These are phyloP conservation scores for Leptinotarsa texana DNA, from an alignment of 1,140 invertebrate genomes.

Conservation along the genomic window DNA sequence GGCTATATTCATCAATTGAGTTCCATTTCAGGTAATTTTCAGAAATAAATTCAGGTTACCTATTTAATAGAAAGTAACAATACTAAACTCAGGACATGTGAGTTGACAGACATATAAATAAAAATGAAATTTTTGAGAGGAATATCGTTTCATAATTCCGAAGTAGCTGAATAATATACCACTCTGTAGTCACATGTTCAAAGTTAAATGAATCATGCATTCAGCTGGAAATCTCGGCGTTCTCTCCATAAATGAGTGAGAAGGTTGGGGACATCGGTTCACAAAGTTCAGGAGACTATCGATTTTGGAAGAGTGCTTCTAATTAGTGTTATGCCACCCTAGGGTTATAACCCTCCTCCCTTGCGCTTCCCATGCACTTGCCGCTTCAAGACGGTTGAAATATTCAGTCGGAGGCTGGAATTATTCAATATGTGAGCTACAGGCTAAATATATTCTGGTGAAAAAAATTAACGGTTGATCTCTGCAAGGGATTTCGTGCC, in stretches of 20 bases:
- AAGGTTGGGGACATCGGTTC: conserved; percentile 17
- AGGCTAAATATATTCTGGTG: neutral
- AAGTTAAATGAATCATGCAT: conserved; percentile 17
- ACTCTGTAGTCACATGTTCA: conserved; percentile 4
- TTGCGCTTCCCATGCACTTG: conserved; percentile 12
- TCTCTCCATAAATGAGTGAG: conserved; percentile 16
- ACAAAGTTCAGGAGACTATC: neutral
- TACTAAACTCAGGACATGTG: too few species aligned
- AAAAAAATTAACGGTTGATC: too few species aligned
- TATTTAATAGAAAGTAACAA: too few species aligned
- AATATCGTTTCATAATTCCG: too few species aligned
- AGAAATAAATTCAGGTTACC: too few species aligned
- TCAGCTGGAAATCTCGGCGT: neutral
- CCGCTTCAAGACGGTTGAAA: conserved; percentile 8
- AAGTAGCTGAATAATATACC: neutral
- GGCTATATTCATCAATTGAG: too few species aligned
- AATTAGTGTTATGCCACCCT: conserved; percentile 13
- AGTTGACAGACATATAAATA: too few species aligned
- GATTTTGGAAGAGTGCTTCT: conserved; percentile 21
- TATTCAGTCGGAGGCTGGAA: neutral
- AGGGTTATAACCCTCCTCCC: neutral
- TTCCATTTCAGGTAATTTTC: too few species aligned
- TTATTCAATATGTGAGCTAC: neutral
- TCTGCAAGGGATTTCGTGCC: too few species aligned
- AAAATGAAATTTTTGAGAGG: too few species aligned